Evolutionary conservation across 2,797 vertebrate genomes (phyloP).

Genomic region (Enteromius anoplus): DNA sequence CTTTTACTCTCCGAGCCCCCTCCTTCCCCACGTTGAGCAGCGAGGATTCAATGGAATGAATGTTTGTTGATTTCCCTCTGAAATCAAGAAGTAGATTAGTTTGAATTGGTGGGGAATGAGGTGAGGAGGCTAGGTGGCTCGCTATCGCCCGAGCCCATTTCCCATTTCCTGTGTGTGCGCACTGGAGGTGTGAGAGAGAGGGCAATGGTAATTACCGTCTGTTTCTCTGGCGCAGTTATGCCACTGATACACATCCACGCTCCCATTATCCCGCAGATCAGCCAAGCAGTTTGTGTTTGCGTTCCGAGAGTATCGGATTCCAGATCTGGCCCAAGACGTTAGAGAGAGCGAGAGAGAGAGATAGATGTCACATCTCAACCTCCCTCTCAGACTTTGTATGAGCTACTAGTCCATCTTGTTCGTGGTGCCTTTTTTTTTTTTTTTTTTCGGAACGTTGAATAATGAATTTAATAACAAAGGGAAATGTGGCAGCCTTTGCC

Average conservation of each 20-base stretch:
- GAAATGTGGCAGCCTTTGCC: slow-evolving; percentile 70
- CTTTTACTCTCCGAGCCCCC: slow-evolving; percentile 34
- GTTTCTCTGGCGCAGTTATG: slow-evolving; percentile 61
- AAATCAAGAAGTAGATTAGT: slow-evolving; percentile 61
- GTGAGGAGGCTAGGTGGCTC: slow-evolving; percentile 58
- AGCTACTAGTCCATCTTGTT: slow-evolving; percentile 53
- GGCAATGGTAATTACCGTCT: slow-evolving; percentile 67
- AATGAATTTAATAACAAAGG: slow-evolving; percentile 80
- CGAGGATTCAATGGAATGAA: slow-evolving; percentile 49
- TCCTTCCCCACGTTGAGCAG: slow-evolving; percentile 20
- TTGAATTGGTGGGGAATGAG: slow-evolving; percentile 63
- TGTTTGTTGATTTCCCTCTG: slow-evolving; percentile 62
- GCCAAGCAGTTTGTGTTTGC: slow-evolving; percentile 57
- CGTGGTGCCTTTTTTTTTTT: slow-evolving; percentile 71
- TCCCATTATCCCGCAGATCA: slow-evolving; percentile 56
- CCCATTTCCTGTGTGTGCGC: slow-evolving; percentile 53
- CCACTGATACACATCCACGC: slow-evolving; percentile 53
- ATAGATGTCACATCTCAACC: slow-evolving; percentile 40
- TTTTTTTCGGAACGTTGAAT: slow-evolving; percentile 70
- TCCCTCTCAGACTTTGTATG: slow-evolving; percentile 5
- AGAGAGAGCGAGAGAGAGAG: slow-evolving; percentile 23
- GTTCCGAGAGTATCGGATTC: slow-evolving; percentile 51
- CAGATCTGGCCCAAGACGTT: slow-evolving; percentile 40
- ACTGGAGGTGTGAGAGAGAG: slow-evolving; percentile 53
- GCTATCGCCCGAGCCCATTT: slow-evolving; percentile 53